Base-by-base conservation (phyloP, 2,888 invertebrate genomes). In the Pharmacophagus antenor region DNA sequence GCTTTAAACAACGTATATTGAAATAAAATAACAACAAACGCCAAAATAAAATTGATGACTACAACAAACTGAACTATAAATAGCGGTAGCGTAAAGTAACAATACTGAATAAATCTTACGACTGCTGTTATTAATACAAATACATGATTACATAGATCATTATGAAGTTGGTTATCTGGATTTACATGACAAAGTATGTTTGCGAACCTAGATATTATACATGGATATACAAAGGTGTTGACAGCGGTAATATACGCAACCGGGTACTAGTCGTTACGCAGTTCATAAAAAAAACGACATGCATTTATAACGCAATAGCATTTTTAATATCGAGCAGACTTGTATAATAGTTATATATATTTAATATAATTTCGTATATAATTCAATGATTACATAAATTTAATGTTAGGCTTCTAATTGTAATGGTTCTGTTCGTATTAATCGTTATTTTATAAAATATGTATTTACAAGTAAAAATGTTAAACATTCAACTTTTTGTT, bases 41-140 rank as follows among this genome's bases (percentile, higher is more conserved):
- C 47, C 21, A 47, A 47, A 47, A 20, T 47, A 47, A 7, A 31
- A 31, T 12, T 15, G 10, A 31, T 12, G 8, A 21, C 10, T 2
- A 42, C 20, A n/a, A n/a, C n/a, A n/a, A n/a, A n/a, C 42, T 20
- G 5, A 8, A 27, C 22, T 27, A 48, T 58, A 25, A 25, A 48
- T 48, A 53, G 1, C 23, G 27, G 27, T 20, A 55, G 31, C 42
- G 42, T 42, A 25, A 54, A 58, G 42, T 54, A 42, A 20, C 22
- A 21, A 53, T 5, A 23, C 21, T 41, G 8, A 42, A 58, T 54
- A 54, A 42, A 54, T 58, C n/a, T 54, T 21, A 15, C 48, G 41
- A 54, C 25, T 22, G 58, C 17, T n/a, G 49, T 48, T 5, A 54
- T 58, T 42, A 54, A 27, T 23, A 53, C 53, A 58, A 53, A 53